Base-by-base conservation (phyloP, 2,113 vertebrate genomes). In the Chascanopsetta lugubris region DNA sequence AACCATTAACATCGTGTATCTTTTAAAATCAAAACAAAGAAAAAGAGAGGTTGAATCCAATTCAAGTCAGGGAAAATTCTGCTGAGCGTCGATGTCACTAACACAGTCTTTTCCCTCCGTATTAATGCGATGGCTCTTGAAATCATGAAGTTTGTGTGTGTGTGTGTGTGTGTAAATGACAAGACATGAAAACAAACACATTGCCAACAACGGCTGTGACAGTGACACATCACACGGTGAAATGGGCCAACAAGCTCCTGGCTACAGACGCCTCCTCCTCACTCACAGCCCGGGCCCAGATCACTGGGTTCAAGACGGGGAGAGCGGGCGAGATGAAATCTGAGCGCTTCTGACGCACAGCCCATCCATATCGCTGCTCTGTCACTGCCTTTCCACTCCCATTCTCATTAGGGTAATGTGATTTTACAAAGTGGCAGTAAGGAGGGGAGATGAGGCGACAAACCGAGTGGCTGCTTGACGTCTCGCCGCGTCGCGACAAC, bases 321-420 rank as follows among this genome's bases (percentile, higher is more conserved):
- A 60, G 54, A 75, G 62, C 2, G 21, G 49, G 53, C 22, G 54
- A 50, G 32, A 84, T 84, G 71, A 89, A 93, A 89, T 88, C 70
- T 94, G 93, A 95, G 84, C 80, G 83, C 86, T 92, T 91, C 88
- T 94, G 94, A 96, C 94, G 94, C 89, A 79, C 65, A 78, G 70
- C 91, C 93, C 92, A 88, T 94, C 93, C 88, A 88, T 73, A 89
- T 90, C 89, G 65, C 80, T 92, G 93, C 93, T 94, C 89, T 92
- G 92, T 90, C 90, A 92, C 90, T 92, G 91, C 90, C 83, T 91
- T 91, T 93, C 92, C 91, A 93, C 92, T 96, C 94, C 86, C 90
- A 90, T 95, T 90, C 94, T 95, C 93, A 93, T 96, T 95, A 95
- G 89, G 86, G 90, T 94, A 94, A 94, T 85, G 89, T 71, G 75